These are phyloP conservation scores for Chaenocephalus aceratus DNA, from an alignment of 2,113 vertebrate genomes.

Conservation along the genomic window DNA sequence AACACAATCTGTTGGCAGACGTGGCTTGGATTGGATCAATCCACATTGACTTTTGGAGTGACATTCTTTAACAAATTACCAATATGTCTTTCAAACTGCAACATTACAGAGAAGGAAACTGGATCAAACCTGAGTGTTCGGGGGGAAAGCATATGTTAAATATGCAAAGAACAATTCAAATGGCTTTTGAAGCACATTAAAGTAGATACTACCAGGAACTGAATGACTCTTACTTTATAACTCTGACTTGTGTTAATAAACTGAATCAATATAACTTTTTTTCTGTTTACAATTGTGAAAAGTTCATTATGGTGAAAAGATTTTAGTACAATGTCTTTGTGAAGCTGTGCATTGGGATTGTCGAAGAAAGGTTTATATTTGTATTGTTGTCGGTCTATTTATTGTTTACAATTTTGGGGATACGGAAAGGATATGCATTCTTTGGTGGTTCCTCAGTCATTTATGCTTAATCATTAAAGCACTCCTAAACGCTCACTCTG, in stretches of 20 bases:
- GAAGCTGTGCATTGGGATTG: background rate
- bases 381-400: background rate
- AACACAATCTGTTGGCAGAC: background rate
- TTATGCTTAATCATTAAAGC: background rate
- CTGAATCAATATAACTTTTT: background rate
- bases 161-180: background rate
- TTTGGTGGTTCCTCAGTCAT: background rate
- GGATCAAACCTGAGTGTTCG: background rate
- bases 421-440: background rate
- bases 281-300: too few species aligned
- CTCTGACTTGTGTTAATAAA: background rate
- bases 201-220: background rate
- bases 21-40: background rate
- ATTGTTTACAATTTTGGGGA: background rate
- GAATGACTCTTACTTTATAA: background rate
- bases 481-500: background rate
- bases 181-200: background rate
- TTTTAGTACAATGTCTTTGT: background rate
- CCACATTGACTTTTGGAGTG: background rate
- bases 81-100: background rate
- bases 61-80: background rate
- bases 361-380: background rate
- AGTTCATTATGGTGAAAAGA: background rate
- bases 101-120: background rate
- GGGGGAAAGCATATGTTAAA: background rate